Evolutionary conservation across 2,797 vertebrate species (phyloP), one percentile per base, ranked within the genome.

Genomic region (Sparidentex hasta): DNA sequence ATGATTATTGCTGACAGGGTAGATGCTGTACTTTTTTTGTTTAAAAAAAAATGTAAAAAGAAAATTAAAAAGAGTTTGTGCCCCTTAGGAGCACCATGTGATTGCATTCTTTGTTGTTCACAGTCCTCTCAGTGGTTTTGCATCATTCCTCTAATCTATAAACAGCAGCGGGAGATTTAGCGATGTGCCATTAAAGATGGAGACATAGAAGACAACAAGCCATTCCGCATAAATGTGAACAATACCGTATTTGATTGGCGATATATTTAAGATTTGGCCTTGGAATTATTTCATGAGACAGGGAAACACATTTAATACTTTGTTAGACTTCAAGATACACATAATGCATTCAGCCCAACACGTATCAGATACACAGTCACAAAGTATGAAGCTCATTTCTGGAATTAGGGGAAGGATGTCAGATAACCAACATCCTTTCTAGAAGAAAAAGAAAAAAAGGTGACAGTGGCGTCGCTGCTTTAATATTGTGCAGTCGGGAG

Each of bases 331-430:
- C 3, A 59, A n/a, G 67, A 43, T 41, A 23, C 7, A 57, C 16
- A 47, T 8, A 46, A 46, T 47, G 47, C 3, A 1, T 17, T 52
- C 18, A 65, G 29, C 25, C 5, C 58, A 38, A 66, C 21, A 55
- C 43, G 16, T 4, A 0, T 47, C 23, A 47, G 38, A 29, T 47
- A 29, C 11, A 44, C 2, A 50, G n/a, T 57, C 66, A 29, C 25
- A 9, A 64, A 65, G 71, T 20, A 52, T 17, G 9, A 14, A 50
- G 11, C 55, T 67, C 25, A 27, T 38, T 12, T 54, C 18, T 57
- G 11, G 41, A 66, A 74, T 65, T 25, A 74, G 50, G 74, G 14
- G 18, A 25, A 38, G 38, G 11, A 38, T 38, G 38, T 38, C 8
- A 11, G 38, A 38, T 38, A 38, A 38, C 38, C 38, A 38, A 11